Percentiles rank a stretch among this genome's conserved stretches.
These are phyloP conservation scores for Formicarius rufipectus DNA, from an alignment of 2,113 vertebrate species.

Conservation along the genomic window DNA sequence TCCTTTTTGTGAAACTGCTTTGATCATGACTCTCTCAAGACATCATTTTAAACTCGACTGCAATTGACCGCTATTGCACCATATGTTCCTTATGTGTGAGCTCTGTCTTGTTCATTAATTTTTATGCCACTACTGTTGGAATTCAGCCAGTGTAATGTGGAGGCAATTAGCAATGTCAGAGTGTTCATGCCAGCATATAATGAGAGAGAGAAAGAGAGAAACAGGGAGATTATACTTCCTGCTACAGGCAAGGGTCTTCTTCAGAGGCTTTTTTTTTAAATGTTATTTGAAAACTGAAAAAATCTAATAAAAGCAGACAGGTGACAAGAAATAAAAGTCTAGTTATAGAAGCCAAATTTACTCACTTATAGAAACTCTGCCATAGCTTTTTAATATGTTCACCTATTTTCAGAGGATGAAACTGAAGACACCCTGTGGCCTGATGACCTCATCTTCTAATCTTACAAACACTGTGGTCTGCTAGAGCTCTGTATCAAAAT, in stretches of 20 bases:
- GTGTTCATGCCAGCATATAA: constrained; percentile 47
- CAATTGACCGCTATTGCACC: constrained; percentile 44
- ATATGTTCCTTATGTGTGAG: constrained; percentile 65
- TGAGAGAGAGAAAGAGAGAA: constrained; percentile 32
- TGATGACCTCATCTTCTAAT: background rate
- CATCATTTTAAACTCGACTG: constrained; percentile 62
- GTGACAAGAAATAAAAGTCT: constrained; percentile 21
- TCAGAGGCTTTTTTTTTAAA: background rate
- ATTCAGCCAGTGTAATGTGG: constrained; percentile 67
- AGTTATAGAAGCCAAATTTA: constrained; percentile 7
- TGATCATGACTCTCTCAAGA: constrained; percentile 40
- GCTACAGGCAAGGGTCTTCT: constrained; percentile 43
- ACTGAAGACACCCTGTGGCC: background rate
- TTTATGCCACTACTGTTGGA: constrained; percentile 68
- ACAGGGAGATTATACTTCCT: background rate
- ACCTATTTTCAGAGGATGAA: constrained; percentile 7
- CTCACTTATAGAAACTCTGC: background rate
- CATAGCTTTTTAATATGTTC: background rate
- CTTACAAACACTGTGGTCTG: background rate
- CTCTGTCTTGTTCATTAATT: constrained; percentile 67
- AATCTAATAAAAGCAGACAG: constrained; percentile 37
- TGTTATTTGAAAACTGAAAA: constrained; percentile 25
- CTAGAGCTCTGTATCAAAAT: background rate
- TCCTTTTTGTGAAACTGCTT: constrained; percentile 47
- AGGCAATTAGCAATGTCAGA: constrained; percentile 63